Base-by-base conservation (phyloP, 2,797 vertebrate genomes). In the Sternotherus odoratus region DNA sequence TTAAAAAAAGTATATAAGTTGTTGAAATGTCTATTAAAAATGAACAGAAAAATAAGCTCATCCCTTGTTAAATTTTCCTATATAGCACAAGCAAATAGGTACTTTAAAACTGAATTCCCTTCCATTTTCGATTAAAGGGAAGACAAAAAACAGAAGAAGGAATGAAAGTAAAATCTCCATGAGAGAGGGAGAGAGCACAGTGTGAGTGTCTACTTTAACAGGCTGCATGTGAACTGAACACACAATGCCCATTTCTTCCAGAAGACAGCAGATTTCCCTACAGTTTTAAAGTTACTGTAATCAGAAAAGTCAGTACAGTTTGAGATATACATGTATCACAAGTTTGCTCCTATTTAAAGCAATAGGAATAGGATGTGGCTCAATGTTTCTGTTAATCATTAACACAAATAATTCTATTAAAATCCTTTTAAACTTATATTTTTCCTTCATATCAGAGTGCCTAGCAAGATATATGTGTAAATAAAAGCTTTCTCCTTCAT, bases 341-440 rank as follows among this genome's bases (percentile, higher is more conserved):
- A 46, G 12, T 83, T 23, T 50, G 17, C n/a, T 87, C 72, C 30
- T 53, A 16, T 46, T 85, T 72, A 91, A 86, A 85, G 2, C 26
- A 74, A 23, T 0, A 1, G n/a, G 8, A 28, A 66, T 88, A 85
- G 4, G 54, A 30, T 3, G 77, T 91, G 39, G 93, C 49, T 19
- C 51, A 60, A 77, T 53, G 2, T 17, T 75, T 51, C 33, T 78
- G 49, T 51, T 78, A 33, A 51, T 23, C 33, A 51, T 78, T 30
- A 48, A 26, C 49, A 66, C 79, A 85, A 87, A 74, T 88, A 80
- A 60, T 87, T 93, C 91, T 80, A 30, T 5, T 1, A 5, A 91
- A 8, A 43, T 85, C 33, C 39, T 0, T 12, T 54, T 80, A 17
- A 82, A 88, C 16, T 26, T 60, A 82, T 17, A 12, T 66, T 51